These are phyloP conservation scores for Leptocoma aspasia DNA, from an alignment of 2,113 vertebrate species.

Conservation along the genomic window DNA sequence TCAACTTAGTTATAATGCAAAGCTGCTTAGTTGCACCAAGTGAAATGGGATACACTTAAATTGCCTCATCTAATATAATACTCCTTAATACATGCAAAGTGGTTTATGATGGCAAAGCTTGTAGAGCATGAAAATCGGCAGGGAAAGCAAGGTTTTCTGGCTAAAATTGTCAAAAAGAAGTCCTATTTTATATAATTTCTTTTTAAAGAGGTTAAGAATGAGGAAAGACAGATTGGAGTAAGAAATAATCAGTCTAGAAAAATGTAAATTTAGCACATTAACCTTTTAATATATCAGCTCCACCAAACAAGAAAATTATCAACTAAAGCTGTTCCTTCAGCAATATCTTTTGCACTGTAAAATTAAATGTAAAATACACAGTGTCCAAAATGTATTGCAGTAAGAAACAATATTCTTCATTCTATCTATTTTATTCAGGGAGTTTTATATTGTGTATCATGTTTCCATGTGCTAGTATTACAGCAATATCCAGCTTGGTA, in stretches of 20 bases:
- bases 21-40: constrained; percentile 55
- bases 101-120: constrained; percentile 61
- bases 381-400: neutral
- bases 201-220: constrained; percentile 1
- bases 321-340: neutral
- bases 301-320: constrained; percentile 15
- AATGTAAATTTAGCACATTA: constrained; percentile 7
- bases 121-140: constrained; percentile 44
- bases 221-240: neutral
- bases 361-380: constrained; percentile 9
- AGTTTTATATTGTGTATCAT: neutral
- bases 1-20: constrained; percentile 61
- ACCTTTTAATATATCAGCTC: constrained; percentile 13
- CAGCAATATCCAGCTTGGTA: neutral
- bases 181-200: neutral
- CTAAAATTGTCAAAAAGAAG: constrained; percentile 39
- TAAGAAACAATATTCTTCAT: neutral
- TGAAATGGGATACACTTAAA: constrained; percentile 59
- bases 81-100: constrained; percentile 64
- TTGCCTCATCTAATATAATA: constrained; percentile 56
- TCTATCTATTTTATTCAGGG: neutral
- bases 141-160: constrained; percentile 31
- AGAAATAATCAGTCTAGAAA: constrained; percentile 8
- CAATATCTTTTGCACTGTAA: neutral
- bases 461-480: neutral